These are phyloP conservation scores for Hylaeus volcanicus DNA, from an alignment of 1,140 invertebrate genomes.

Conservation along the genomic window DNA sequence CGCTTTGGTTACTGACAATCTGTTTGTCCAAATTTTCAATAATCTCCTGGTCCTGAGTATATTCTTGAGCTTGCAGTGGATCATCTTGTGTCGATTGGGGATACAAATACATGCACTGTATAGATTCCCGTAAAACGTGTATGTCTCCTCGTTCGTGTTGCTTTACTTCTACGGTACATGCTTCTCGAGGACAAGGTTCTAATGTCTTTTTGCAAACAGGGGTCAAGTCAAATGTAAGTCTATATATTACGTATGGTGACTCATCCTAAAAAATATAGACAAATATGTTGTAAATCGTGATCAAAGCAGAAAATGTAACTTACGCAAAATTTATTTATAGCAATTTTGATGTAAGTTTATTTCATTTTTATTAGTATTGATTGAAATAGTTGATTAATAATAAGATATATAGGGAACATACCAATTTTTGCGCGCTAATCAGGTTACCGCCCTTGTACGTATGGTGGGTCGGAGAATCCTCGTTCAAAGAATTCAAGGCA, in stretches of 20 bases:
- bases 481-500: slow-evolving; percentile 69
- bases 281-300: neutral
- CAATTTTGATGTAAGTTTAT: no score
- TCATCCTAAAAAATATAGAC: slow-evolving; percentile 66
- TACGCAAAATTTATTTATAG: neutral
- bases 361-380: neutral
- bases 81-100: slow-evolving; percentile 60
- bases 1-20: slow-evolving; percentile 63
- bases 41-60: slow-evolving; percentile 53
- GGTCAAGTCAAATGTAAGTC: slow-evolving; percentile 71
- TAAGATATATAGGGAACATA: slow-evolving; percentile 49
- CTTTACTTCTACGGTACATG: slow-evolving; percentile 71
- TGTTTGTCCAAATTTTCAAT: slow-evolving; percentile 71
- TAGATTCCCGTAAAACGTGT: slow-evolving; percentile 65
- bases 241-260: slow-evolving; percentile 67
- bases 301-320: neutral
- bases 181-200: slow-evolving; percentile 68
- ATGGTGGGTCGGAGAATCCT: slow-evolving; percentile 67
- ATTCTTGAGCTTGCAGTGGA: slow-evolving; percentile 52
- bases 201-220: slow-evolving; percentile 62
- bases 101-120: slow-evolving; percentile 71
- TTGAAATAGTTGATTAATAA: neutral
- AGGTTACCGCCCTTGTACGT: slow-evolving; percentile 70
- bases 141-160: slow-evolving; percentile 67
- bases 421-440: slow-evolving; percentile 71